These are phyloP conservation scores for Sarcophaga caerulescens DNA, from an alignment of 2,888 invertebrate species.

Conservation along the genomic window DNA sequence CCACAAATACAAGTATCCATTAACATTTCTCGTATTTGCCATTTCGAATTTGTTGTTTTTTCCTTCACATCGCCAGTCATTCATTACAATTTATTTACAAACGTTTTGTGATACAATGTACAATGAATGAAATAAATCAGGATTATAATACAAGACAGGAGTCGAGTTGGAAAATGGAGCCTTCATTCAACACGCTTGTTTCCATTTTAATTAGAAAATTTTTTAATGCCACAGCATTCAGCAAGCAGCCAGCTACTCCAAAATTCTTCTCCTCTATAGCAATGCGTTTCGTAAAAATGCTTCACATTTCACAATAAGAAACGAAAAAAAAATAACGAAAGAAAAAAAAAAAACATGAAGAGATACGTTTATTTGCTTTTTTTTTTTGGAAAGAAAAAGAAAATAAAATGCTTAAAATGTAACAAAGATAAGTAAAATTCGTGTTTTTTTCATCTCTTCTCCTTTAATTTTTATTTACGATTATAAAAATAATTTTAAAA, in stretches of 20 bases:
- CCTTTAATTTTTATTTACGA: constrained; percentile 35
- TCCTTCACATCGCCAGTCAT: constrained; percentile 24
- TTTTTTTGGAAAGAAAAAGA: background rate
- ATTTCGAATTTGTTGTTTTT: background rate
- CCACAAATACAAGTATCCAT: background rate
- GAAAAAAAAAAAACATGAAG: background rate
- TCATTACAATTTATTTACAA: constrained; percentile 43
- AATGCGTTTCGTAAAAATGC: constrained; percentile 26
- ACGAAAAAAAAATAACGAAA: background rate
- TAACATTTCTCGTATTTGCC: background rate
- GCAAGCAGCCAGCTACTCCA: background rate
- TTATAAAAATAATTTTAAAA: background rate
- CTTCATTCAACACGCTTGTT: constrained; percentile 70
- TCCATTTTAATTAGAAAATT: constrained; percentile 72
- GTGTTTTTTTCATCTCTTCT: constrained; percentile 3
- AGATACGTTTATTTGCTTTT: background rate
- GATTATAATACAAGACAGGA: constrained; percentile 72
- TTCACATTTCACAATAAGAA: background rate
- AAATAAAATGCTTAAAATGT: constrained; percentile 9
- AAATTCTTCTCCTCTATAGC: background rate
- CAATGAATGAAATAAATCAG: constrained; percentile 74
- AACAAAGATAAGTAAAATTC: constrained; percentile 18
- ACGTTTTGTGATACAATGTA: constrained; percentile 56
- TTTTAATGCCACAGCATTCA: constrained; percentile 58
- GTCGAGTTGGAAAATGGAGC: constrained; percentile 68